A percentile compares a stretch with the other conserved stretches of the same genome.
These are phyloP conservation scores for Megaceryle alcyon DNA, from an alignment of 2,797 vertebrate species.

Conservation along the genomic window DNA sequence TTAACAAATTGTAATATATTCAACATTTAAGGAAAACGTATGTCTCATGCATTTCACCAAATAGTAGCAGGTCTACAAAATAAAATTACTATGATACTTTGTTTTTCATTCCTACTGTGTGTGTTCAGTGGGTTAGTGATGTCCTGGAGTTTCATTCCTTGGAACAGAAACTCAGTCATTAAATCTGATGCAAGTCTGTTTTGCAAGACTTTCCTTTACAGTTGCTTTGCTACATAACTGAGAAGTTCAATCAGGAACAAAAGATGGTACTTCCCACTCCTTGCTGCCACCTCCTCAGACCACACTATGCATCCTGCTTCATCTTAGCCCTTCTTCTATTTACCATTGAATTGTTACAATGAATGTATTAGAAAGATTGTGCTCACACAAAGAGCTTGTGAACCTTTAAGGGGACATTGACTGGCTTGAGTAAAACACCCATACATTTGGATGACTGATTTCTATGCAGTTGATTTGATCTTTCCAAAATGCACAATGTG, in stretches of 20 bases:
- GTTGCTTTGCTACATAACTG: not conserved
- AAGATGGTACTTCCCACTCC: not conserved
- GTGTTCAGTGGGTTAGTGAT: not conserved
- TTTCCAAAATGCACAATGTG: not conserved
- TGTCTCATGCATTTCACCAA: not conserved
- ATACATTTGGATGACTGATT: not conserved
- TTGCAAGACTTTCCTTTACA: conserved; percentile 3
- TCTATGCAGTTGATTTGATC: not conserved
- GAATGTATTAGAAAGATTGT: not conserved
- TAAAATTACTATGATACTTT: not conserved
- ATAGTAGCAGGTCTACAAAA: not conserved
- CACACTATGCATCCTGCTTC: not conserved
- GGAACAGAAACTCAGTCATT: not conserved
- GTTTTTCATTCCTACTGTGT: not conserved
- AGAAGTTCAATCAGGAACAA: not conserved
- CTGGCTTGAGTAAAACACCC: not conserved
- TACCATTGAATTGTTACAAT: not conserved
- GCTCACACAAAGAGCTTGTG: not conserved
- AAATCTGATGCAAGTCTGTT: not conserved
- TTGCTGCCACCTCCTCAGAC: not conserved
- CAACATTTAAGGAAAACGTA: not conserved
- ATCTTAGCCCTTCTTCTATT: not conserved
- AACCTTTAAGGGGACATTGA: not conserved
- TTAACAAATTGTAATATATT: not conserved
- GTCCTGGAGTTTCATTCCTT: not conserved